Evolutionary conservation across 2,113 vertebrate species (phyloP).

Genomic region (mouse (Mus musculus)): DNA sequence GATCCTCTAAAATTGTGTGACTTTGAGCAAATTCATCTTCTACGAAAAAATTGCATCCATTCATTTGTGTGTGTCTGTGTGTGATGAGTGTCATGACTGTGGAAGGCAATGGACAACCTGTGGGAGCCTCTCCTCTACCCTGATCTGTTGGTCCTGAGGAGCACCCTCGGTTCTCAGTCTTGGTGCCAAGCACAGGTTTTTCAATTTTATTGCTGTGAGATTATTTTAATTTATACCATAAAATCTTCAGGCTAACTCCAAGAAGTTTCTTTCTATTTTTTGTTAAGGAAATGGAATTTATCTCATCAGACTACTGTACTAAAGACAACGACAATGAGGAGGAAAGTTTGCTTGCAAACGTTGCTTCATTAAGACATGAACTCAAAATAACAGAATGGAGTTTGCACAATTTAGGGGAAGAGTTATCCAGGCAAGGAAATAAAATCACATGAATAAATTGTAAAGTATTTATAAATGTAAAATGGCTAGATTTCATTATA

Average conservation of each 20-base stretch:
- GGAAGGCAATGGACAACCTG: too few species aligned
- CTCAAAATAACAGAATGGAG: conserved; percentile 87
- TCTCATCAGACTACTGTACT: conserved; percentile 62
- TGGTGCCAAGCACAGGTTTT: neutral
- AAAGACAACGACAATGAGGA: conserved; percentile 77
- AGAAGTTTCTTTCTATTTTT: neutral
- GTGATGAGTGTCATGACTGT: neutral
- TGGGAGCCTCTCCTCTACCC: neutral
- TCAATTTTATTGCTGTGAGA: conserved; percentile 38
- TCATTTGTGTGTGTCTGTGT: neutral
- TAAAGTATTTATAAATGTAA: conserved; percentile 51
- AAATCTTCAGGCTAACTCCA: conserved; percentile 46
- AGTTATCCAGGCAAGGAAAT: conserved; percentile 84
- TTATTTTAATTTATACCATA: conserved; percentile 57
- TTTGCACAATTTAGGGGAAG: conserved; percentile 85
- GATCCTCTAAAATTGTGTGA: conserved; percentile 19
- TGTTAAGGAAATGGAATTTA: conserved; percentile 78
- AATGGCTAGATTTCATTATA: conserved; percentile 48
- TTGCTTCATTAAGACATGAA: conserved; percentile 85
- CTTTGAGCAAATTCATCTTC: neutral
- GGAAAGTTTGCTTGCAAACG: conserved; percentile 84
- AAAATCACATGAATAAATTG: conserved; percentile 51
- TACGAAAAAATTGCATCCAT: neutral
- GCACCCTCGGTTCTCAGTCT: neutral
- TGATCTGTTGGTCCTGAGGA: neutral